phyloP scores from a whole-genome alignment of 2,113 vertebrate species.

The Fukomys damarensis region DNA sequence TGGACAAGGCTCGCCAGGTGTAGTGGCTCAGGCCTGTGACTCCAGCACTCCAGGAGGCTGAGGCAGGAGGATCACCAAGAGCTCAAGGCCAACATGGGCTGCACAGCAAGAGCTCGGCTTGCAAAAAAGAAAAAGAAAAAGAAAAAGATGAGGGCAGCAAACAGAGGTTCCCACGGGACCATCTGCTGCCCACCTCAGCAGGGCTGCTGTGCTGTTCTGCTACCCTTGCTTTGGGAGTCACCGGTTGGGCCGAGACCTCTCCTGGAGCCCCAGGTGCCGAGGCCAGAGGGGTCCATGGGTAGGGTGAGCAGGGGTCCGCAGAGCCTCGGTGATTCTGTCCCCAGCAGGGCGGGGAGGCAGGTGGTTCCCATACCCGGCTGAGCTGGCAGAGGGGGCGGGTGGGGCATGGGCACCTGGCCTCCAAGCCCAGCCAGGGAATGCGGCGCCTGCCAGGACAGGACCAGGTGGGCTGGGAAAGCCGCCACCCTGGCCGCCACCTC shows the following conservation, averaged over 20 bases:
- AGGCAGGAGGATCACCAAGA: not conserved
- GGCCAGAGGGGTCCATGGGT: rapidly evolving
- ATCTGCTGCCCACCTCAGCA: not conserved
- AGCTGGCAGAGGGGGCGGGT: not conserved
- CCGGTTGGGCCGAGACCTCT: too few relatives aligned
- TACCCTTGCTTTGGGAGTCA: too few relatives aligned
- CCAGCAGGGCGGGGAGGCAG: constrained; percentile 10
- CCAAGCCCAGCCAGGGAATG: constrained; percentile 70
- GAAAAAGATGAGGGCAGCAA: not conserved
- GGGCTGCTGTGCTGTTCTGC: not conserved
- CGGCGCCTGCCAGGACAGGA: constrained; percentile 52
- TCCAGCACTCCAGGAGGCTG: not conserved
- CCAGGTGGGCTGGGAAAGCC: constrained; percentile 74
- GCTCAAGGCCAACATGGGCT: not conserved
- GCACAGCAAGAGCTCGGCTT: too few relatives aligned
- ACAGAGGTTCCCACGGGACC: not conserved
- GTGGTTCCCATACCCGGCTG: constrained; percentile 70
- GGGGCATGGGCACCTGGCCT: constrained; percentile 70
- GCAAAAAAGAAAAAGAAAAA: not conserved
- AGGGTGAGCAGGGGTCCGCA: not conserved
- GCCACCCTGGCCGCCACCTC: not conserved
- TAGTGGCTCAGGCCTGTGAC: not conserved
- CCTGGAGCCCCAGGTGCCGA: not conserved
- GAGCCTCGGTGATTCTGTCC: not conserved
- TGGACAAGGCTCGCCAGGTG: not conserved